Base-by-base conservation (phyloP, 2,888 invertebrate species). In the Dryococelus australis region DNA sequence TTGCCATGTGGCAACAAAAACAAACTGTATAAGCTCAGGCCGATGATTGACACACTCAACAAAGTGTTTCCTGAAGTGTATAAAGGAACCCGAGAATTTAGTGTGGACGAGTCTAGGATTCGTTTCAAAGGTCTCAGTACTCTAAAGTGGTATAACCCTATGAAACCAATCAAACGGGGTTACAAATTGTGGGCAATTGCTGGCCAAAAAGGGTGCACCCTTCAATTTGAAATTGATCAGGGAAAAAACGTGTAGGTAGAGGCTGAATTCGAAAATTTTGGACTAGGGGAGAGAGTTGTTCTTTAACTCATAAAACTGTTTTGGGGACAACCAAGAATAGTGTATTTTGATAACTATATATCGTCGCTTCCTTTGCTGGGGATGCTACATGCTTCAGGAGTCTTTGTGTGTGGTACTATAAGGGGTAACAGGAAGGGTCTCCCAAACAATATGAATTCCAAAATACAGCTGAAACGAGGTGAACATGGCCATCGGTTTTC, bases 141-240 rank as follows among this genome's bases (percentile, higher is more conserved):
- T 0, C 28, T 88, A 10, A 89, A 88, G 80, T 89, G 90, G 85
- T 90, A 89, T 85, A 90, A 88, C 51, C 90, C 90, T 2, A 89
- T 89, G 89, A 47, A 47, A 16, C 47, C 47, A 8, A 89, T 90
- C 51, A 90, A 90, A 86, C 88, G 51, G 65, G 89, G 90, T 12
- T 90, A 89, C 81, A 90, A 90, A 87, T 47, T 85, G 20, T 88
- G 88, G 80, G 43, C 26, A 12, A 79, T 79, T 12, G 85, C 81
- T 89, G 43, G 90, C 86, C 88, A 89, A 87, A 88, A 85, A 28
- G 90, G 88, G 0, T 90, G 88, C 86, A 87, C 90, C 9, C 27
- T 79, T 20, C 88, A 85, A 85, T 90, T 90, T 87, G 89, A 89
- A 83, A 88, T 89, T n/a, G 90, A 86, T 27, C 86, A 81, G 24